phyloP scores from a whole-genome alignment of 2,888 invertebrate genomes.

The Tinea pellionella region DNA sequence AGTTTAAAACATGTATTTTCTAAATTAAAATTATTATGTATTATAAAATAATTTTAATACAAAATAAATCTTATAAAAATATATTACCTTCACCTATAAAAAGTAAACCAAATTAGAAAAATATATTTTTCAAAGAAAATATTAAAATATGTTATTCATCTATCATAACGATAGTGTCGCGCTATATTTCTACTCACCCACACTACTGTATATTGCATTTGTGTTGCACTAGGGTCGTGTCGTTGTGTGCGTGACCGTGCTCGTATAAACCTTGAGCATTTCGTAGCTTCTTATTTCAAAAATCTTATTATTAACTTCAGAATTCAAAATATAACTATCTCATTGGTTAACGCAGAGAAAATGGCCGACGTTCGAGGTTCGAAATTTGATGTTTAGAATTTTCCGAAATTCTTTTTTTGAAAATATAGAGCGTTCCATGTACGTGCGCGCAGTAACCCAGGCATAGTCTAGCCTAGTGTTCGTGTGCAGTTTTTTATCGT shows the following conservation, averaged over 20 bases:
- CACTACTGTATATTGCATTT: slow-evolving; percentile 49
- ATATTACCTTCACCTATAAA: too few species aligned
- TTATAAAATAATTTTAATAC: too few species aligned
- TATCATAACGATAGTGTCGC: slow-evolving; percentile 39
- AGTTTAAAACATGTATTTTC: too few species aligned
- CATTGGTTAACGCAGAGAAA: too few species aligned
- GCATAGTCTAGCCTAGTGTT: slow-evolving; percentile 22
- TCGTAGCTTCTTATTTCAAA: slow-evolving; percentile 42
- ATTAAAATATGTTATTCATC: slow-evolving; percentile 16
- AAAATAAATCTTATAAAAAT: too few species aligned
- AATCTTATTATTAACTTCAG: not conserved
- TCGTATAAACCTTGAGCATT: slow-evolving; percentile 58
- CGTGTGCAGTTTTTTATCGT: slow-evolving; percentile 62
- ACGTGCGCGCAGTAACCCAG: not conserved
- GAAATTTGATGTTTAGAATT: too few species aligned
- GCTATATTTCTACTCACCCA: slow-evolving; percentile 27
- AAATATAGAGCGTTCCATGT: not conserved
- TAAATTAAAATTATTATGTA: too few species aligned
- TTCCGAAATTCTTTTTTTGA: too few species aligned
- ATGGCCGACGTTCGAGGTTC: too few species aligned
- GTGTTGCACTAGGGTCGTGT: slow-evolving; percentile 30
- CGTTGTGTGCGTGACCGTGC: slow-evolving; percentile 47
- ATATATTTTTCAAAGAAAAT: too few species aligned
- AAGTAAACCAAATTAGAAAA: too few species aligned
- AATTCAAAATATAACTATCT: not conserved